Evolutionary conservation across 2,113 vertebrate species (phyloP).

Genomic region (Pedetes capensis): DNA sequence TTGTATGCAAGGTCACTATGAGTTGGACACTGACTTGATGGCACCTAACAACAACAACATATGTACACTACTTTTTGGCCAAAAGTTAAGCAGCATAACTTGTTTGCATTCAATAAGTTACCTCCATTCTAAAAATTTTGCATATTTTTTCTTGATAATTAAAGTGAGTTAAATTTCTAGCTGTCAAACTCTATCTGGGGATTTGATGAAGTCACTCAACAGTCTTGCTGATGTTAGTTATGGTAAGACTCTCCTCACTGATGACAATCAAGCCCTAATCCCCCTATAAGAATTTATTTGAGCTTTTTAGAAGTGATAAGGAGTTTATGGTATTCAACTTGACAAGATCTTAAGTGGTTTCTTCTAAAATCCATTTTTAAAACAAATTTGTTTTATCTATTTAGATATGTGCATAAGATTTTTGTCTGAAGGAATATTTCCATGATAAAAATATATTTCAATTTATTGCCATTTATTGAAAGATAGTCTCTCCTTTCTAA

Average conservation of each 20-base stretch:
- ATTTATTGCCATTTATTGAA: neutral
- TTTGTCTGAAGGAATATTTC: neutral
- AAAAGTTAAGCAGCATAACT: neutral
- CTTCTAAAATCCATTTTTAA: conserved; percentile 47
- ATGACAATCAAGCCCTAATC: neutral
- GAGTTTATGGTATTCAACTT: neutral
- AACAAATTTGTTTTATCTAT: conserved; percentile 36
- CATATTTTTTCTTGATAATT: neutral
- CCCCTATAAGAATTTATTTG: neutral
- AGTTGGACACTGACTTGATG: too few relatives aligned
- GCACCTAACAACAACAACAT: too few relatives aligned
- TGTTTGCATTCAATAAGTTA: neutral
- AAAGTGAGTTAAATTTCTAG: neutral
- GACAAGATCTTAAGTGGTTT: conserved; percentile 26
- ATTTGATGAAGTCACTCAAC: neutral
- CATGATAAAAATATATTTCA: conserved; percentile 3
- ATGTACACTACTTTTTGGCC: neutral
- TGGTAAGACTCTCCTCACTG: neutral
- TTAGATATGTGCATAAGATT: neutral
- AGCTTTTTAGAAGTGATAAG: conserved; percentile 1
- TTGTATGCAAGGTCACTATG: too few relatives aligned
- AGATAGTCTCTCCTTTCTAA: neutral
- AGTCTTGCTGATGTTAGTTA: neutral
- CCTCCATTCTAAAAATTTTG: neutral
- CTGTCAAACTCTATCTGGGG: neutral